These are phyloP conservation scores for Drosophila maculinotata DNA, from an alignment of 2,888 invertebrate species.

Conservation along the genomic window DNA sequence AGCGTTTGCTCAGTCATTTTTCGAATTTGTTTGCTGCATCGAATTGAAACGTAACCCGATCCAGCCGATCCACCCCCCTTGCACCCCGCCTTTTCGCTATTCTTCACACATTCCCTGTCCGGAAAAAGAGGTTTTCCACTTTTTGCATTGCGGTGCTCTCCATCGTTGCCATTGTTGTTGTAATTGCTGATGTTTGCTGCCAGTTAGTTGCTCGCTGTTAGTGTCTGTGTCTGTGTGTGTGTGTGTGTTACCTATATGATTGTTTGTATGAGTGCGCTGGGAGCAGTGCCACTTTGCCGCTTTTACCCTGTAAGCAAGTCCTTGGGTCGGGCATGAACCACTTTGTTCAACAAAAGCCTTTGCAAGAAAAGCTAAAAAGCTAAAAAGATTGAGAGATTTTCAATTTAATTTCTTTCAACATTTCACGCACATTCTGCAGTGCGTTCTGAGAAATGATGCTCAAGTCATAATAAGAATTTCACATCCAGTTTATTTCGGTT, in stretches of 20 bases:
- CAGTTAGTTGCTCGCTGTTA: slow-evolving; percentile 8
- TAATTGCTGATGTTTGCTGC: slow-evolving; percentile 26
- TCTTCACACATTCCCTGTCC: neutral
- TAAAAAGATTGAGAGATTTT: too few relatives aligned
- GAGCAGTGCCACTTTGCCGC: slow-evolving; percentile 6
- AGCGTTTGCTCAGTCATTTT: slow-evolving; percentile 81
- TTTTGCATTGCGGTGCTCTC: slow-evolving; percentile 8
- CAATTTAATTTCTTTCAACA: too few relatives aligned
- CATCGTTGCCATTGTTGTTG: slow-evolving; percentile 25
- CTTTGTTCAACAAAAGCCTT: neutral
- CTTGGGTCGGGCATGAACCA: neutral
- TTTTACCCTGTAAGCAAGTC: slow-evolving; percentile 1
- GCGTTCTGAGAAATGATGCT: too few relatives aligned
- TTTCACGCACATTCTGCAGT: too few relatives aligned
- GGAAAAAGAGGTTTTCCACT: slow-evolving; percentile 9
- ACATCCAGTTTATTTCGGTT: too few relatives aligned
- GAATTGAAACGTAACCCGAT: slow-evolving; percentile 53
- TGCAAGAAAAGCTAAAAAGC: neutral
- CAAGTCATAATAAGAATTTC: too few relatives aligned
- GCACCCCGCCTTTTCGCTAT: too few relatives aligned
- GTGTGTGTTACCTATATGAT: slow-evolving; percentile 17
- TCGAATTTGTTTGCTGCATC: slow-evolving; percentile 76
- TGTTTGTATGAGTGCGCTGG: slow-evolving; percentile 12
- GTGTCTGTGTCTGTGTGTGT: neutral
- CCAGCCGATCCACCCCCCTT: slow-evolving; percentile 1